These are phyloP conservation scores for Microtus agrestis DNA, from an alignment of 2,797 vertebrate genomes.

Conservation along the genomic window DNA sequence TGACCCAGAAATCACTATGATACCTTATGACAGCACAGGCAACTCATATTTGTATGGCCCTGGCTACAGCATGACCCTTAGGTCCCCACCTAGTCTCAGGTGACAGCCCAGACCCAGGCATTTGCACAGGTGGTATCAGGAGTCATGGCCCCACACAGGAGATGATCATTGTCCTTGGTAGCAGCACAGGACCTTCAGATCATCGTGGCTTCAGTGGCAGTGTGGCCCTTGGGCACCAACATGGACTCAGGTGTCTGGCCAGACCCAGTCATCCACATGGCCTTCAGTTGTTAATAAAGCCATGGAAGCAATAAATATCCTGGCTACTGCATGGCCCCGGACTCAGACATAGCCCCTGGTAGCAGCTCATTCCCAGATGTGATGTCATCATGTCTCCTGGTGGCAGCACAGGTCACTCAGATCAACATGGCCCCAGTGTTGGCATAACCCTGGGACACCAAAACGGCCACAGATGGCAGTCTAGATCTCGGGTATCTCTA, in stretches of 20 bases:
- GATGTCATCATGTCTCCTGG: background rate
- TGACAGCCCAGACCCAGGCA: background rate
- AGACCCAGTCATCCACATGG: background rate
- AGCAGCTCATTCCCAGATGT: background rate
- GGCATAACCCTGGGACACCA: too few relatives aligned
- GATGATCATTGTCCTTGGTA: background rate
- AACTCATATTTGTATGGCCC: background rate
- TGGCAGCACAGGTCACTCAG: background rate
- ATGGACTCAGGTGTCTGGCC: background rate
- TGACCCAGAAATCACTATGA: background rate
- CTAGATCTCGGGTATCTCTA: too few relatives aligned
- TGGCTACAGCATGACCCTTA: background rate
- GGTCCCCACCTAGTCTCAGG: background rate
- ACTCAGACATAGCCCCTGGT: background rate
- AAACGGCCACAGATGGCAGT: too few relatives aligned
- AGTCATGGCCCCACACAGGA: background rate
- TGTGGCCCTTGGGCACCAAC: background rate
- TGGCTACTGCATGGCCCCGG: background rate
- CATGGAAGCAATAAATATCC: background rate
- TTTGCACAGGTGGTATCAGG: background rate
- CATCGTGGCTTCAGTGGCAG: background rate
- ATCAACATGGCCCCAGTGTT: background rate
- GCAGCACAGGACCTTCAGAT: background rate
- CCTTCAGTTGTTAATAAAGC: background rate
- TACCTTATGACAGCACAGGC: background rate